Conservation (phyloP, 2,888 invertebrate genomes). For the Diaphora mendica region DNA sequence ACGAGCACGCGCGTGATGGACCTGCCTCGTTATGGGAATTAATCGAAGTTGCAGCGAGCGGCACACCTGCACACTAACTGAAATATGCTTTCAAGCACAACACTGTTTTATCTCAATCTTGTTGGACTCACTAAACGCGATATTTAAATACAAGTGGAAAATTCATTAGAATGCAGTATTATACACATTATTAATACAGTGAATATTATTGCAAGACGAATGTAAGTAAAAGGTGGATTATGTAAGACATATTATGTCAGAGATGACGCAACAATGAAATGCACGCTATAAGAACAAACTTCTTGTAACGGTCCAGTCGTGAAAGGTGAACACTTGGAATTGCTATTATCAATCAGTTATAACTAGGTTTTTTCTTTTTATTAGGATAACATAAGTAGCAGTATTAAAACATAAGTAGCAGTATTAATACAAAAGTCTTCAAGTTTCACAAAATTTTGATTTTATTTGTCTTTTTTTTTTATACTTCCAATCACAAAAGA, state of each 20-base stretch:
- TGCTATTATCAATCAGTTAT: not conserved
- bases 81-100: slow-evolving; percentile 69
- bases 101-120: slow-evolving; percentile 55
- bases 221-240: slow-evolving; percentile 40
- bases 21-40: slow-evolving; percentile 86
- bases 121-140: slow-evolving; percentile 26
- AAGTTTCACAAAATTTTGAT: not conserved
- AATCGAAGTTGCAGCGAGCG: slow-evolving; percentile 82
- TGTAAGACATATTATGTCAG: slow-evolving; percentile 21
- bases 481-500: not conserved
- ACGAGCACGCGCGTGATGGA: slow-evolving; percentile 85
- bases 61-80: slow-evolving; percentile 81
- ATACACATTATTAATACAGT: slow-evolving; percentile 28
- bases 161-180: slow-evolving; percentile 23
- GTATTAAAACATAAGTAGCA: no score
- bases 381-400: no score
- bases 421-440: not conserved
- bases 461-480: not conserved
- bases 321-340: not conserved
- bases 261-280: slow-evolving; percentile 5
- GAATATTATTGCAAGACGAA: slow-evolving; percentile 31
- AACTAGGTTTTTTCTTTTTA: no score
- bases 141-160: slow-evolving; percentile 26
- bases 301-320: not conserved
- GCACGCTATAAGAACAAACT: not conserved